Percentiles rank a stretch among this genome's conserved stretches.
These are phyloP conservation scores for Sceloporus tristichus DNA, from an alignment of 2,113 vertebrate species.

Conservation along the genomic window DNA sequence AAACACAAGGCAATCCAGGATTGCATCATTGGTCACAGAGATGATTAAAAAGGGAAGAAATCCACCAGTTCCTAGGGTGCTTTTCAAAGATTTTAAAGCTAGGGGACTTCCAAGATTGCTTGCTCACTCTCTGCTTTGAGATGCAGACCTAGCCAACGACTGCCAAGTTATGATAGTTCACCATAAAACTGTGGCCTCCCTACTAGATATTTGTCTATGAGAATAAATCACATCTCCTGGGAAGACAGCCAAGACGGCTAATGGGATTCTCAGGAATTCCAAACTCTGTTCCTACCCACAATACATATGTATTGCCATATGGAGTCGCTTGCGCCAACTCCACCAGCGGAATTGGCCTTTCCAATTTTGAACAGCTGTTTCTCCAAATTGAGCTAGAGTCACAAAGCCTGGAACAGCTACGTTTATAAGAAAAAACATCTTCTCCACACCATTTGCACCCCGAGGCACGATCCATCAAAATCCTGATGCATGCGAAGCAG, in stretches of 20 bases:
- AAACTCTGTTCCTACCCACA: not conserved
- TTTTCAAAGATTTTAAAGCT: not conserved
- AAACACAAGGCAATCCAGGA: slow-evolving; percentile 44
- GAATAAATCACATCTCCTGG: not conserved
- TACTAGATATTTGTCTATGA: not conserved
- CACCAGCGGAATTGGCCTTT: too few relatives aligned
- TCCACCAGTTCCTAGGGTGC: slow-evolving; percentile 17
- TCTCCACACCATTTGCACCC: not conserved
- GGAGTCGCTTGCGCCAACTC: too few relatives aligned
- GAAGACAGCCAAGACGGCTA: not conserved
- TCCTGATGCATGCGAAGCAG: not conserved
- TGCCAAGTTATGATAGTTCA: not conserved
- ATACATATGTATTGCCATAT: too few relatives aligned
- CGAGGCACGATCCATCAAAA: not conserved
- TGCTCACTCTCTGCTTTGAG: not conserved
- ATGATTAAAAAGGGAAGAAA: slow-evolving; percentile 7
- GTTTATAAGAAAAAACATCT: not conserved
- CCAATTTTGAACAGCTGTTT: too few relatives aligned
- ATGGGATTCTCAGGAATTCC: not conserved
- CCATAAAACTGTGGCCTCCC: not conserved
- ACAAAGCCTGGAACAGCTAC: not conserved
- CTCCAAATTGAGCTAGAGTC: too few relatives aligned
- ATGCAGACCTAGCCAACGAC: not conserved
- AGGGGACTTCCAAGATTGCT: not conserved
- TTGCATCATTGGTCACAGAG: slow-evolving; percentile 47